Evolutionary conservation across 1,140 invertebrate genomes (phyloP).

Genomic region (Brachionus rubens): DNA sequence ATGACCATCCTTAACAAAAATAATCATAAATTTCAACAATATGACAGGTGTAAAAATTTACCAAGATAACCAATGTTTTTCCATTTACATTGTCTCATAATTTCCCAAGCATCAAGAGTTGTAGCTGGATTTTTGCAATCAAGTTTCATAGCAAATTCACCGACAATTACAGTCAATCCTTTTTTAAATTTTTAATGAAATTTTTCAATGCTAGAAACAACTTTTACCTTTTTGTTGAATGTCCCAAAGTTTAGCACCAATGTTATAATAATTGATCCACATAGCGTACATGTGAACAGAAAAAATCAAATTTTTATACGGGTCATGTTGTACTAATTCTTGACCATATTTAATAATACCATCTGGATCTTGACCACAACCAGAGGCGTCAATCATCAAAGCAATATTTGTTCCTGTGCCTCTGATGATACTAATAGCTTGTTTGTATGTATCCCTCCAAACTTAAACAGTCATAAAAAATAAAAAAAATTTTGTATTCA

Average conservation of each 20-base stretch:
- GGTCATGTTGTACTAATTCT: conserved; percentile 20
- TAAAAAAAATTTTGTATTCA: not conserved
- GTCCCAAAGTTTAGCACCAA: conserved; percentile 16
- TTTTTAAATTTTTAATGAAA: not conserved
- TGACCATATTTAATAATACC: conserved; percentile 39
- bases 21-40: too few relatives aligned
- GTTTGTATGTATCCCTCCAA: conserved; percentile 29
- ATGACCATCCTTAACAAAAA: conserved; percentile 12
- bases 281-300: conserved; percentile 23
- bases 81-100: conserved; percentile 34
- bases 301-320: conserved; percentile 1
- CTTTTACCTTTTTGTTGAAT: conserved; percentile 24
- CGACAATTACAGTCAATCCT: conserved; percentile 32
- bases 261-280: conserved; percentile 41
- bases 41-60: not conserved
- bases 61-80: conserved; percentile 31
- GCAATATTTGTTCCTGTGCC: not conserved
- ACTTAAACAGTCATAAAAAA: not conserved
- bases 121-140: conserved; percentile 35
- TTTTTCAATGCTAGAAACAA: not conserved
- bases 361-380: conserved; percentile 25
- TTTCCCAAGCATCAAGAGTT: conserved; percentile 35
- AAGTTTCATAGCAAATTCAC: conserved; percentile 31
- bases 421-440: conserved; percentile 30
- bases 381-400: conserved; percentile 26